phyloP scores from a whole-genome alignment of 2,888 invertebrate genomes.

The Watsonalla binaria region DNA sequence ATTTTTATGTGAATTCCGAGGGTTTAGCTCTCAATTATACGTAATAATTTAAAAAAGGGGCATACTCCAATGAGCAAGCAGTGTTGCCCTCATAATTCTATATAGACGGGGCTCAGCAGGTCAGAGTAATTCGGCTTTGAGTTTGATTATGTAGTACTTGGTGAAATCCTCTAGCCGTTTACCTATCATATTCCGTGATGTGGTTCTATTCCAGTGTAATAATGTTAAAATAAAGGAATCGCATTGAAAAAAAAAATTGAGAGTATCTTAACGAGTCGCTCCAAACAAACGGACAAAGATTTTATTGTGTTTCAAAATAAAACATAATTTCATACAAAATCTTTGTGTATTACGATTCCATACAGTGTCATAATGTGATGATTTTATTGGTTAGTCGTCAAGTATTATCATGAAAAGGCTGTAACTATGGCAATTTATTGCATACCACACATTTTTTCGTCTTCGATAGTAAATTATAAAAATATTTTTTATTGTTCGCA shows the following conservation, averaged over 20 bases:
- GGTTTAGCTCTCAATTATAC: too few relatives aligned
- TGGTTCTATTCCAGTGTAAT: too few relatives aligned
- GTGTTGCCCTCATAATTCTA: too few relatives aligned
- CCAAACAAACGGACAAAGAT: conserved; percentile 47
- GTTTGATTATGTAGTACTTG: too few relatives aligned
- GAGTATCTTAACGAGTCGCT: conserved; percentile 42
- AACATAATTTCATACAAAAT: conserved; percentile 60
- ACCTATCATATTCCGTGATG: too few relatives aligned
- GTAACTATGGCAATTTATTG: conserved; percentile 55
- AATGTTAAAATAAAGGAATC: conserved; percentile 2
- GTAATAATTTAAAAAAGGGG: too few relatives aligned
- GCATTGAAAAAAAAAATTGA: conserved; percentile 7
- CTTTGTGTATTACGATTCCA: conserved; percentile 61
- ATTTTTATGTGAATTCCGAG: too few relatives aligned
- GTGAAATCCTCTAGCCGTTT: too few relatives aligned
- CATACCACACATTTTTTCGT: conserved; percentile 65
- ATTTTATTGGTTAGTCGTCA: conserved; percentile 63
- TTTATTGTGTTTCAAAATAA: conserved; percentile 68
- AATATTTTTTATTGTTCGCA: conserved; percentile 24
- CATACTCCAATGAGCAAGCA: too few relatives aligned
- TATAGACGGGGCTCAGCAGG: too few relatives aligned
- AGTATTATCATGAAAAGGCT: conserved; percentile 61
- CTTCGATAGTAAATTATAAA: conserved; percentile 49
- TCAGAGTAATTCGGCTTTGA: too few relatives aligned
- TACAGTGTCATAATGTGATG: conserved; percentile 63